A percentile compares a stretch with the other conserved stretches of the same genome.
These are phyloP conservation scores for Calyptomena viridis DNA, from an alignment of 2,113 vertebrate species.

Conservation along the genomic window DNA sequence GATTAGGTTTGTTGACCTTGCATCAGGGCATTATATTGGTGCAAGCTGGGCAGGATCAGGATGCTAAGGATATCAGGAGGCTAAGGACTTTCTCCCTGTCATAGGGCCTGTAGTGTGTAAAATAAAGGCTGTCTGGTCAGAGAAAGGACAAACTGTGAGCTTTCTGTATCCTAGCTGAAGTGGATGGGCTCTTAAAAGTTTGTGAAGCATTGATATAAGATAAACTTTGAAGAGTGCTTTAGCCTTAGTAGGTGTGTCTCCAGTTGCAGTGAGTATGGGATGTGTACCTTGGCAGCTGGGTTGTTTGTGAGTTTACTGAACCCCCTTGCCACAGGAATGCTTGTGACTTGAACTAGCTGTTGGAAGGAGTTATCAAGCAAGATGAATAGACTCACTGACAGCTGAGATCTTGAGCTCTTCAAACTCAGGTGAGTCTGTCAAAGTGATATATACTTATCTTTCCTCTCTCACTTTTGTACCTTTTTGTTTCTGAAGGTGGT, in stretches of 20 bases:
- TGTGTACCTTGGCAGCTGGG: background rate
- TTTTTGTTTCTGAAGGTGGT: background rate
- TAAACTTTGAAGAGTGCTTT: background rate
- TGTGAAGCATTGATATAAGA: background rate
- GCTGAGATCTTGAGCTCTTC: background rate
- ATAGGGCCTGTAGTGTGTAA: background rate
- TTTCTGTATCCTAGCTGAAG: background rate
- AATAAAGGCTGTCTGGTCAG: background rate
- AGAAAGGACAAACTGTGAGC: background rate
- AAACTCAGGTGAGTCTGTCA: background rate
- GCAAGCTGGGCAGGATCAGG: background rate
- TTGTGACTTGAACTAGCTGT: background rate
- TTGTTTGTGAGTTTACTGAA: background rate
- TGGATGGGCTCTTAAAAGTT: background rate
- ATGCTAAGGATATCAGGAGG: background rate
- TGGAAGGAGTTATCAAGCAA: background rate
- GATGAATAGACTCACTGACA: background rate
- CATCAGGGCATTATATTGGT: background rate
- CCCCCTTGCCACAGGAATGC: background rate
- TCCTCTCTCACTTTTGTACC: background rate
- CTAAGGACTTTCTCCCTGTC: background rate
- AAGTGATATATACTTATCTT: background rate
- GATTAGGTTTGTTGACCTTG: background rate
- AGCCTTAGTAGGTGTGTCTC: background rate
- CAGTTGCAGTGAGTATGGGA: background rate